Percentiles rank a stretch among this genome's conserved stretches.
Evolutionary conservation across 2,888 invertebrate species (phyloP).

Genomic region (Drosophila setosimentum): DNA sequence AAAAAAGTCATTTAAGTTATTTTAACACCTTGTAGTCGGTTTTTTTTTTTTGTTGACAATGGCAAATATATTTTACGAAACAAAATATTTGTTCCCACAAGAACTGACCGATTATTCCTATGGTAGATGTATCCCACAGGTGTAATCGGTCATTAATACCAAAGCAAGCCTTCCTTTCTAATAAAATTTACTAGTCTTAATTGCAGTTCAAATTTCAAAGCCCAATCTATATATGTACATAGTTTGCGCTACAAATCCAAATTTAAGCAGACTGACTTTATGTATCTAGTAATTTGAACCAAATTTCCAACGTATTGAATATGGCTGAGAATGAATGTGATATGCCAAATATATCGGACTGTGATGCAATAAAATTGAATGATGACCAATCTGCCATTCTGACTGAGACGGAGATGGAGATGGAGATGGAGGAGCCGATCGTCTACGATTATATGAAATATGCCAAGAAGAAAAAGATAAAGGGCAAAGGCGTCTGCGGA

Average conservation of each 20-base stretch:
- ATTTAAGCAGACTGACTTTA: neutral
- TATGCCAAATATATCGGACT: neutral
- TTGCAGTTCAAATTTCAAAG: neutral
- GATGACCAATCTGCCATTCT: neutral
- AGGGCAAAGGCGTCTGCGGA: conserved; percentile 14
- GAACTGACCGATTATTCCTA: neutral
- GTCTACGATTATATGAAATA: conserved; percentile 70
- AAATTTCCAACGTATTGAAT: conserved; percentile 37
- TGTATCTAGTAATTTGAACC: neutral
- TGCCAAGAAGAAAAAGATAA: conserved; percentile 46
- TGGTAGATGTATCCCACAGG: neutral
- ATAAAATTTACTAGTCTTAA: neutral
- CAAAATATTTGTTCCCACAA: neutral
- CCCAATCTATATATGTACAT: too few species aligned
- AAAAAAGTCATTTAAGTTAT: neutral
- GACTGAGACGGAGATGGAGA: neutral
- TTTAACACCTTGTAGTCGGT: neutral
- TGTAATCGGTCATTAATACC: neutral
- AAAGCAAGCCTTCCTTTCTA: neutral
- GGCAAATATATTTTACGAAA: neutral
- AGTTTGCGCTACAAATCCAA: conserved; percentile 3
- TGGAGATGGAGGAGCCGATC: conserved; percentile 27
- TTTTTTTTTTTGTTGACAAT: neutral
- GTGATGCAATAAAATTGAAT: conserved; percentile 4
- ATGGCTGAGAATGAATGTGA: conserved; percentile 1